phyloP scores from a whole-genome alignment of 2,888 invertebrate genomes.

The Gastrophysa polygoni region DNA sequence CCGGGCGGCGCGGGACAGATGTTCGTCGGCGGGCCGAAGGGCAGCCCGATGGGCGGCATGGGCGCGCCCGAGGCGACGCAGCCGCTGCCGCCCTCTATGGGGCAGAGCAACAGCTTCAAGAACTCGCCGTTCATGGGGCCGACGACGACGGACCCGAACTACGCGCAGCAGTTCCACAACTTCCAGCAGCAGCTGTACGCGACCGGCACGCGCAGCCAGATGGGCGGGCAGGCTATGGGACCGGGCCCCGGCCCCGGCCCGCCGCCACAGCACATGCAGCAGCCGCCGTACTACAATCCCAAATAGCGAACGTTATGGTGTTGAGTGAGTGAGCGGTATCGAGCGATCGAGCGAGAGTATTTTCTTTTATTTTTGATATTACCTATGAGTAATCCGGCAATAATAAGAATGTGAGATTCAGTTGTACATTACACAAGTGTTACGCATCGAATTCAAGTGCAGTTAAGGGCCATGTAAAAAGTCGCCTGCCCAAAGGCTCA shows the following conservation, averaged over 20 bases:
- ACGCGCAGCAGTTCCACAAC: slow-evolving; percentile 94
- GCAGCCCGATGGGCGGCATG: slow-evolving; percentile 64
- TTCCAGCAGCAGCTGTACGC: slow-evolving; percentile 95
- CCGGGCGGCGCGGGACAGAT: slow-evolving; percentile 63
- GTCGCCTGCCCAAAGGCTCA: slow-evolving; percentile 52
- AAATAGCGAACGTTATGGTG: slow-evolving; percentile 58
- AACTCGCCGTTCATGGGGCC: slow-evolving; percentile 83
- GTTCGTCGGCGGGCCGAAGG: slow-evolving; percentile 65
- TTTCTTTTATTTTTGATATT: slow-evolving; percentile 60
- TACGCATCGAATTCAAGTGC: slow-evolving; percentile 58
- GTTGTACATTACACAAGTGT: slow-evolving; percentile 51
- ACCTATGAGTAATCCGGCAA: slow-evolving; percentile 58
- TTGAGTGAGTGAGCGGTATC: slow-evolving; percentile 54
- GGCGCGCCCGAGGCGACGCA: slow-evolving; percentile 70
- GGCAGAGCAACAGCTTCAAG: slow-evolving; percentile 74
- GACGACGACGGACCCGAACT: slow-evolving; percentile 86
- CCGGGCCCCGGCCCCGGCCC: slow-evolving; percentile 62
- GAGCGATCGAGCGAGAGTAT: too few relatives aligned
- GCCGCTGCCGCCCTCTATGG: slow-evolving; percentile 80
- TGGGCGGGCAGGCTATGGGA: slow-evolving; percentile 57
- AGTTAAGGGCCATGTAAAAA: slow-evolving; percentile 57
- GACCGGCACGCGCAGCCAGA: slow-evolving; percentile 75
- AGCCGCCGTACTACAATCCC: slow-evolving; percentile 59
- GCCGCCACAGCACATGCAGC: slow-evolving; percentile 59
- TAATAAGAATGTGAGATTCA: slow-evolving; percentile 55